Evolutionary conservation across 2,113 vertebrate genomes (phyloP), one percentile per base, ranked within the genome.

Genomic region (Pholis gunnellus): DNA sequence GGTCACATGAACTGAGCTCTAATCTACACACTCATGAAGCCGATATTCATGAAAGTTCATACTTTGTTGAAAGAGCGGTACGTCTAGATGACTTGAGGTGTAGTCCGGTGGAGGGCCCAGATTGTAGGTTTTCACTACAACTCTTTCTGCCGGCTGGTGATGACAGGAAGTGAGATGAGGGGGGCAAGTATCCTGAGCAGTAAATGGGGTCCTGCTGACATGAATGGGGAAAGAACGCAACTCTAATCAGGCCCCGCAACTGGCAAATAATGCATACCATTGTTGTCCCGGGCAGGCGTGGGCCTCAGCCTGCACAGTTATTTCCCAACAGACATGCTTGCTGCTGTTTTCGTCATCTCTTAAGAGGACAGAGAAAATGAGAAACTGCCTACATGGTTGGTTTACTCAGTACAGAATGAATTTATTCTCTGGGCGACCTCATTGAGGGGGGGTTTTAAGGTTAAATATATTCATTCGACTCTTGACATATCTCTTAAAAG

Each of bases 231-330:
- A 94, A 94, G 93, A 93, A 92, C 89, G 91, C 93, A 88, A 89
- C 88, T 87, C 88, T 94, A 87, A 93, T 94, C 92, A 88, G 90
- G 90, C 83, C 87, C 86, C n/a, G 17, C 87, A 84, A 91, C 91
- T 84, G 87, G 83, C 83, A 94, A 91, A 95, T 95, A 95, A 94
- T 93, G 88, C 90, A 81, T 36, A 71, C 91, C 94, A 94, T 95
- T 95, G 93, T 95, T 93, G 84, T 84, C 78, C 56, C 68, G 79
- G 57, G 79, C 89, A 86, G 89, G 89, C 90, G 93, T 91, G 87
- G 94, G 94, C 91, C 90, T 92, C 91, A 54, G 92, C 77, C 81
- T 68, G 75, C 82, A 72, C 86, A 92, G 91, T 90, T 92, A 90
- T 93, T 90, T 90, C 86, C 87, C 88, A 82, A 66, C 46, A 88